Evolutionary conservation across 2,888 invertebrate species (phyloP), one percentile per base, ranked within the genome.

Genomic region (Thumatha senex): DNA sequence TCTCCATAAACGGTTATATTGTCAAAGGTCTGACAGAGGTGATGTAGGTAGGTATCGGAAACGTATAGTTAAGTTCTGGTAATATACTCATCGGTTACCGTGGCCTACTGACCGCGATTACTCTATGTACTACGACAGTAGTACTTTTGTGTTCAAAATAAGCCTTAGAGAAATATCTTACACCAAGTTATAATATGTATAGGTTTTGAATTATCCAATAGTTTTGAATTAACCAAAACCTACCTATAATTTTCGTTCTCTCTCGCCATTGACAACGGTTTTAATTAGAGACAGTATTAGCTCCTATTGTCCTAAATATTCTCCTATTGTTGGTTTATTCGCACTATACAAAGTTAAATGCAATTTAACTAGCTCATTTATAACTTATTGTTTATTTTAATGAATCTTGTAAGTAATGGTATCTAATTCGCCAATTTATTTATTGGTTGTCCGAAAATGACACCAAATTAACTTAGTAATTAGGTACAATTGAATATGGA

Each of bases 21-120:
- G 73, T 72, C 78, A 80, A n/a, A 81, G 78, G 80, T 72, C 73
- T 67, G 57, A 71, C 67, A 68, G 74, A 70, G 68, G 68, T 63
- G 69, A 72, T 67, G 67, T 74, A 70, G 67, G 68, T 68, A 68
- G 61, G n/a, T n/a, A n/a, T n/a, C 68, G 70, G 68, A 71, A 70
- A 71, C 67, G 70, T 70, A 71, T 75, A 24, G 18, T 72, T 60
- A 70, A 80, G 83, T 86, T 88, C 88, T 86, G 87, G 83, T 80
- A 82, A 74, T 76, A 71, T 78, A 72, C 67, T 83, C 78, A 79
- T 81, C 78, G 77, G 68, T 80, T 76, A 74, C 85, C 87, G 75
- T 88, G 89, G 86, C 89, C 86, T 76, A 88, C 82, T 90, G 84
- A 86, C 89, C 89, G 86, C 82, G 74, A 80, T 89, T 60, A 58